A percentile compares a stretch with the other conserved stretches of the same genome.
phyloP scores from a whole-genome alignment of 2,888 invertebrate species.

The Caenorhabditis virilis region DNA sequence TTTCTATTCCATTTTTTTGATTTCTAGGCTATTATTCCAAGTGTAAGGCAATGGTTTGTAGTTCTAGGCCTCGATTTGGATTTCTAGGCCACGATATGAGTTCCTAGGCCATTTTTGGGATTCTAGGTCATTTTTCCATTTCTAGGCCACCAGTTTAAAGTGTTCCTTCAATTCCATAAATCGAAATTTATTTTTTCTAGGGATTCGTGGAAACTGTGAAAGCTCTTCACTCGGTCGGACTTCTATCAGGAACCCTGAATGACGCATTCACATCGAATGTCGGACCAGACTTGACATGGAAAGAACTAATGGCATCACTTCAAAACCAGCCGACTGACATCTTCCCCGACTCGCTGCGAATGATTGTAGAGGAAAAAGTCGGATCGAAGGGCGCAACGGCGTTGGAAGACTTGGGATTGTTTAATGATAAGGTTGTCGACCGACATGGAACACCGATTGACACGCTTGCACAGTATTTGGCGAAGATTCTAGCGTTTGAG shows the following conservation, averaged over 20 bases:
- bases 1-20: no score
- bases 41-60: no score
- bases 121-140: no score
- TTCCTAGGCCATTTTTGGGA: no score
- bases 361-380: slow-evolving; percentile 82
- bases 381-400: slow-evolving; percentile 70
- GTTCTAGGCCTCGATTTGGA: no score
- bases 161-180: no score
- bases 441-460: slow-evolving; percentile 83
- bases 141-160: no score
- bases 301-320: slow-evolving; percentile 83
- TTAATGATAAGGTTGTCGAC: slow-evolving; percentile 83
- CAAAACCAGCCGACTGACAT: slow-evolving; percentile 85
- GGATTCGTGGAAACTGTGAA: slow-evolving; percentile 88
- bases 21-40: no score
- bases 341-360: slow-evolving; percentile 89
- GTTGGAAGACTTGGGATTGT: slow-evolving; percentile 77
- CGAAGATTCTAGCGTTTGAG: slow-evolving; percentile 68
- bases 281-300: slow-evolving; percentile 95
- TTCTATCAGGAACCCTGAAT: slow-evolving; percentile 84
- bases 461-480: slow-evolving; percentile 83
- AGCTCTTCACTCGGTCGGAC: slow-evolving; percentile 84
- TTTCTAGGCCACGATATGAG: no score
- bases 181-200: slow-evolving; percentile 47
- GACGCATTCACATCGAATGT: slow-evolving; percentile 85